phyloP scores from a whole-genome alignment of 2,113 vertebrate species.

The Etheostoma cragini region DNA sequence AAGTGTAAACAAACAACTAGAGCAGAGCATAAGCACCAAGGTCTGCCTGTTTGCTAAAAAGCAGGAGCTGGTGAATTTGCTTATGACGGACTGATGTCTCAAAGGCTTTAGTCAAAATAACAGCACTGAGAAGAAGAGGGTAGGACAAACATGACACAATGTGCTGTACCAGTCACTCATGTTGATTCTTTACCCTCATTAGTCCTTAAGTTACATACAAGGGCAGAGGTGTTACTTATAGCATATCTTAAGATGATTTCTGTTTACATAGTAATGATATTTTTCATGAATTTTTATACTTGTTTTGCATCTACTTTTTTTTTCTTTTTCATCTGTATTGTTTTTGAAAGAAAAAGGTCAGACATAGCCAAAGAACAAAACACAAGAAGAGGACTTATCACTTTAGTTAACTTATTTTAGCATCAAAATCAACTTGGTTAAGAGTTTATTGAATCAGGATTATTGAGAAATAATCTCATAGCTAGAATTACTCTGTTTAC shows the following conservation, averaged over 20 bases:
- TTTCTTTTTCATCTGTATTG: conserved; percentile 39
- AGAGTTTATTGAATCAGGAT: conserved; percentile 54
- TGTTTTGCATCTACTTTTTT: conserved; percentile 62
- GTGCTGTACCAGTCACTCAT: conserved; percentile 28
- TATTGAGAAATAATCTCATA: conserved; percentile 41
- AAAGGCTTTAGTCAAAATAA: conserved; percentile 24
- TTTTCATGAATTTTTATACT: conserved; percentile 54
- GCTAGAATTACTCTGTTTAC: conserved; percentile 43
- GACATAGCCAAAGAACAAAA: conserved; percentile 83
- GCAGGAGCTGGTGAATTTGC: conserved; percentile 39
- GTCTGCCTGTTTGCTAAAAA: conserved; percentile 37
- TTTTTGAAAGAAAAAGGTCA: conserved; percentile 68
- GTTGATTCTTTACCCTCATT: conserved; percentile 59
- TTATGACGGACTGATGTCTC: conserved; percentile 18
- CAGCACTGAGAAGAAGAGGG: conserved; percentile 17
- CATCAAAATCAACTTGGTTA: conserved; percentile 32
- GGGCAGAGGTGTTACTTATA: conserved; percentile 66
- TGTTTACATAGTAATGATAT: conserved; percentile 68
- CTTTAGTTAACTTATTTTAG: conserved; percentile 51
- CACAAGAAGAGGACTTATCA: conserved; percentile 49
- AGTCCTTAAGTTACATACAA: conserved; percentile 62
- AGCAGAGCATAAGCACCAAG: conserved; percentile 15
- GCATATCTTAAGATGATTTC: conserved; percentile 76
- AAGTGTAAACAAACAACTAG: conserved; percentile 28
- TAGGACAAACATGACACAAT: conserved; percentile 17